Evolutionary conservation across 2,113 vertebrate species (phyloP).

Genomic region (Sus scrofa): T2T-Sscrofa CM000817.6:138395001-138395500

Average conservation of each 20-base stretch:
- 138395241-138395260: conserved; percentile 73
- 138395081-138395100: conserved; percentile 29
- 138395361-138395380: conserved; percentile 73
- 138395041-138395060: conserved; percentile 33
- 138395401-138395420: conserved; percentile 70
- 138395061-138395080: neutral
- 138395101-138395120: conserved; percentile 70
- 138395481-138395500: conserved; percentile 43
- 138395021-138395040: conserved; percentile 51
- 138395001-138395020: conserved; percentile 55
- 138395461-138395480: conserved; percentile 39
- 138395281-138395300: conserved; percentile 49
- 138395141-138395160: conserved; percentile 68
- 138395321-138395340: conserved; percentile 57
- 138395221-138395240: conserved; percentile 64
- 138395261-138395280: conserved; percentile 63
- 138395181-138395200: neutral
- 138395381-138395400: conserved; percentile 66
- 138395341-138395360: conserved; percentile 72
- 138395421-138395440: conserved; percentile 71
- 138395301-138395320: conserved; percentile 55
- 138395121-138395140: conserved; percentile 71
- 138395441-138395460: conserved; percentile 69
- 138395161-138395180: conserved; percentile 60
- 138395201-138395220: neutral